Evolutionary conservation across 2,888 invertebrate species (phyloP).

Genomic region (Microdon myrmicae): DNA sequence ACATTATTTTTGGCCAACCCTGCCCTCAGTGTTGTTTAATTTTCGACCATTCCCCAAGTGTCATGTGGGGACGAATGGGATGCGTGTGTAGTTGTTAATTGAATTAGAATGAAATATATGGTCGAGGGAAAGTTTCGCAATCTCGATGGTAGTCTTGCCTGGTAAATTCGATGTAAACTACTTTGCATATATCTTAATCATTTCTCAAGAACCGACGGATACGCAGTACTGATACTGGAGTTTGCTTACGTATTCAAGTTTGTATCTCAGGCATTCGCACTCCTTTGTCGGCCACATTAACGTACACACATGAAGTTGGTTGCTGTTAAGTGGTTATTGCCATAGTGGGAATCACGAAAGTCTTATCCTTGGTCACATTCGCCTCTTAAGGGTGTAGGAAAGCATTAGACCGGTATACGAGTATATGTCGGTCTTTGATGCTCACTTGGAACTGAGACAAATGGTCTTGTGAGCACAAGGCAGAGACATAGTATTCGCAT

Average conservation of each 20-base stretch:
- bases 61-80: conserved; percentile 31
- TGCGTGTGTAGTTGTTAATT: conserved; percentile 60
- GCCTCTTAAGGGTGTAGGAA: no score
- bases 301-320: conserved; percentile 16
- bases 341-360: conserved; percentile 35
- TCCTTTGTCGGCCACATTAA: not conserved
- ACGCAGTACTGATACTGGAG: conserved; percentile 14
- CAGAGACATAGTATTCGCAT: conserved; percentile 21
- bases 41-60: conserved; percentile 28
- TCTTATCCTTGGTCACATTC: conserved; percentile 10
- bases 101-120: conserved; percentile 60
- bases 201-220: conserved; percentile 61
- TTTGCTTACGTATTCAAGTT: conserved; percentile 25
- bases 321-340: conserved; percentile 38
- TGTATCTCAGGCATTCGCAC: conserved; percentile 6
- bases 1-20: conserved; percentile 55
- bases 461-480: conserved; percentile 11
- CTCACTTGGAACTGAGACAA: conserved; percentile 5
- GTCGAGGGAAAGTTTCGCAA: conserved; percentile 30
- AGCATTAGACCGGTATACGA: no score
- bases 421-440: no score
- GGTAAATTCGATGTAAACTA: conserved; percentile 38
- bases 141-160: conserved; percentile 27
- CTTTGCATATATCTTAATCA: conserved; percentile 65
- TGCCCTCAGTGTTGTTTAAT: conserved; percentile 62